These are phyloP conservation scores for Perdix hodgsoniae DNA, from an alignment of 2,797 vertebrate genomes.

Conservation along the genomic window DNA sequence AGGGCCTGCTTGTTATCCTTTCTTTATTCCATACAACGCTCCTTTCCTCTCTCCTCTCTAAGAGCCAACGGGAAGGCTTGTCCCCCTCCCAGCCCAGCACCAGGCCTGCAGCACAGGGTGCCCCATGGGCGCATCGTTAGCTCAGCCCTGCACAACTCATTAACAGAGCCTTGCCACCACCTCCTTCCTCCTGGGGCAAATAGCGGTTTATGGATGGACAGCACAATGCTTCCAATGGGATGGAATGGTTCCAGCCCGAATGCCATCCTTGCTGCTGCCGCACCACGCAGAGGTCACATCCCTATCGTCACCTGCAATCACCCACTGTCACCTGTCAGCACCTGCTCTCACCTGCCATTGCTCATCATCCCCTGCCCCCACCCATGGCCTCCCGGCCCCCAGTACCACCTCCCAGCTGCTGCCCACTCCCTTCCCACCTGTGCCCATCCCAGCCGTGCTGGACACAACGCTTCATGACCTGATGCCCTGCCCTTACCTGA, in stretches of 20 bases:
- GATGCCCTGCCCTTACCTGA: constrained; percentile 49
- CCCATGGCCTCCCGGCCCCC: background rate
- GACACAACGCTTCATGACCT: background rate
- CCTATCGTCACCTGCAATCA: background rate
- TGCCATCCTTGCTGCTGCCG: background rate
- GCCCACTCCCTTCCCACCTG: background rate
- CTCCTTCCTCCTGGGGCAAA: background rate
- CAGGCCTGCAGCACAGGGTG: background rate
- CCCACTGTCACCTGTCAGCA: background rate
- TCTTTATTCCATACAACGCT: background rate
- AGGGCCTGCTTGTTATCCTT: background rate
- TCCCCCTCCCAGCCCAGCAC: background rate
- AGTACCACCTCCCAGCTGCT: background rate
- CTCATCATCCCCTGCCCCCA: background rate
- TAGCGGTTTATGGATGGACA: background rate
- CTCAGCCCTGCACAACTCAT: background rate
- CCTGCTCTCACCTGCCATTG: background rate
- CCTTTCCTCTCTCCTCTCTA: background rate
- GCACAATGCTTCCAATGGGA: background rate
- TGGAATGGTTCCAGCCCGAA: fast-evolving
- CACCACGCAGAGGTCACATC: background rate
- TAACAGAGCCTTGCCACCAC: fast-evolving
- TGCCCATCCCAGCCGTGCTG: fast-evolving
- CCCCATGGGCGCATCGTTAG: fast-evolving
- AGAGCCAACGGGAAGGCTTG: background rate